phyloP scores from a whole-genome alignment of 2,113 vertebrate genomes.

The Danionella cerebrum region DNA sequence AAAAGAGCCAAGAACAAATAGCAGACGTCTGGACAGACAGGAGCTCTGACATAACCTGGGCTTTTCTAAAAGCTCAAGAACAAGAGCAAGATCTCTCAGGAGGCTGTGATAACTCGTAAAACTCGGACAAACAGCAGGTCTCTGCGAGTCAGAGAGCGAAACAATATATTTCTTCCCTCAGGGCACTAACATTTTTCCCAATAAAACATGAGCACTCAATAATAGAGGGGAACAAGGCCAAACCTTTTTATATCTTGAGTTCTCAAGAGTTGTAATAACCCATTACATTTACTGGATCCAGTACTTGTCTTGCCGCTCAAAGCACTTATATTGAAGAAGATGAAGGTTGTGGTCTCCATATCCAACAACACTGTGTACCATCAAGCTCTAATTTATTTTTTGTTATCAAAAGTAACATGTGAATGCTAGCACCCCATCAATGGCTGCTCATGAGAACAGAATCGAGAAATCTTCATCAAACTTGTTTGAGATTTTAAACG shows the following conservation, averaged over 20 bases:
- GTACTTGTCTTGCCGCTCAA: too few relatives aligned
- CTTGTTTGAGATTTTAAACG: too few relatives aligned
- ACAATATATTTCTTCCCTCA: background rate
- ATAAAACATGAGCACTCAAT: background rate
- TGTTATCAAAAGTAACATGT: too few relatives aligned
- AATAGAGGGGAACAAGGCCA: background rate
- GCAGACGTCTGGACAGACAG: background rate
- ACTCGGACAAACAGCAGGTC: background rate
- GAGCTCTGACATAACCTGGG: background rate
- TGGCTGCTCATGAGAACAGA: too few relatives aligned
- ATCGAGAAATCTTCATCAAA: too few relatives aligned
- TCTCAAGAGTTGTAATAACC: too few relatives aligned
- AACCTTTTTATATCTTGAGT: background rate
- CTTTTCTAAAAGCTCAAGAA: background rate
- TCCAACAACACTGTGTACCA: too few relatives aligned
- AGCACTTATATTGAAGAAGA: too few relatives aligned
- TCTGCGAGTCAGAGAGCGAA: background rate
- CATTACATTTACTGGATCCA: too few relatives aligned
- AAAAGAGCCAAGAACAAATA: background rate
- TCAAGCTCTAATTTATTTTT: too few relatives aligned
- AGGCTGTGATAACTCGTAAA: conserved; percentile 1
- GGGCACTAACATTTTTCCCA: background rate
- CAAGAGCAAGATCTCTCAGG: background rate
- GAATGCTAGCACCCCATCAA: too few relatives aligned
- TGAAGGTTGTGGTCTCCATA: too few relatives aligned